Conservation (phyloP, 2,797 vertebrate species). For the Phoebastria nigripes region DNA sequence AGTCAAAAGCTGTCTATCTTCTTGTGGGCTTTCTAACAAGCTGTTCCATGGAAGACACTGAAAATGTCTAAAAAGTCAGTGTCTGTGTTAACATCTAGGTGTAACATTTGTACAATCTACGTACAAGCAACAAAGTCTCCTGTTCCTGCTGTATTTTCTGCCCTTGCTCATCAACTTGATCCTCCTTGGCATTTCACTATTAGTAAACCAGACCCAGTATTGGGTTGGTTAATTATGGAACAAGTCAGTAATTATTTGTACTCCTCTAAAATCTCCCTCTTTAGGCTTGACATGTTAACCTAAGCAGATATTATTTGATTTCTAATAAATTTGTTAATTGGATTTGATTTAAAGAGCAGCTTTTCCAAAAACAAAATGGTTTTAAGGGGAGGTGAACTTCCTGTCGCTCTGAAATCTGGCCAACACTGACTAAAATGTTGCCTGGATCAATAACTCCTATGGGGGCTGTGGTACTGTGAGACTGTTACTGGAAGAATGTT, state of each 20-base stretch:
- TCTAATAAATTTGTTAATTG: neutral
- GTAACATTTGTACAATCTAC: neutral
- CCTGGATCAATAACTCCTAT: neutral
- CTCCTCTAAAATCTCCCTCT: neutral
- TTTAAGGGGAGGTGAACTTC: neutral
- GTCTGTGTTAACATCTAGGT: neutral
- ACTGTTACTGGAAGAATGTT: neutral
- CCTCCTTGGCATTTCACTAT: neutral
- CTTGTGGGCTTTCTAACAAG: neutral
- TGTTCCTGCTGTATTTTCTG: neutral
- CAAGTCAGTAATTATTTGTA: neutral
- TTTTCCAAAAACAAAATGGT: neutral
- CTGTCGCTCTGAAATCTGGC: neutral
- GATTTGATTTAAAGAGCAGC: neutral
- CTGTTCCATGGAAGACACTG: neutral
- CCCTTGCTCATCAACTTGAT: neutral
- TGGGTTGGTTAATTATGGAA: neutral
- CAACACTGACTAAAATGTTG: neutral
- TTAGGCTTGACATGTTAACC: neutral
- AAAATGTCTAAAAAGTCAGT: neutral
- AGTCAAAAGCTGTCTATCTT: neutral
- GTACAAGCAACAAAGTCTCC: neutral
- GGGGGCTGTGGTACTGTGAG: neutral
- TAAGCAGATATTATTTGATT: neutral
- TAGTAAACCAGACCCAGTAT: neutral